Evolutionary conservation across 2,888 invertebrate species (phyloP).

Genomic region (Eupelmus urozonus): DNA sequence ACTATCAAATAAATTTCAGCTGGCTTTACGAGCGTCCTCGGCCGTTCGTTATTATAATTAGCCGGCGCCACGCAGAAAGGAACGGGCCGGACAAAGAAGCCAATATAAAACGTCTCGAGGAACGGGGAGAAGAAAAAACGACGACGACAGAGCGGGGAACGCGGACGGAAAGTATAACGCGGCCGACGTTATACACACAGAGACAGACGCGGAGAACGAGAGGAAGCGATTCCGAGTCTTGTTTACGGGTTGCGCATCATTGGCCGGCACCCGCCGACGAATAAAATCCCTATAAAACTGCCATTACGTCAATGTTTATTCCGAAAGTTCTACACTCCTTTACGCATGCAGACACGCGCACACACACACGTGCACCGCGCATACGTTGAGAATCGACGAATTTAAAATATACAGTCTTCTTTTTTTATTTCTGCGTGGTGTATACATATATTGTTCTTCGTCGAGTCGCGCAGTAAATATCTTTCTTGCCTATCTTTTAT

Average conservation of each 20-base stretch:
- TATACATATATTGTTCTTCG: constrained; percentile 52
- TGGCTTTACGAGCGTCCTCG: background rate
- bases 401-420: constrained; percentile 63
- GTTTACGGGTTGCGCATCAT: constrained; percentile 74
- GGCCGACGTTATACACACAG: background rate
- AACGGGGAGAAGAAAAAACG: background rate
- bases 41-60: constrained; percentile 37
- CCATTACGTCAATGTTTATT: constrained; percentile 73
- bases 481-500: constrained; percentile 55
- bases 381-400: constrained; percentile 51
- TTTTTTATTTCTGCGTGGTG: background rate
- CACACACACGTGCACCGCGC: background rate
- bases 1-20: background rate
- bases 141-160: background rate
- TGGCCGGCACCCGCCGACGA: constrained; percentile 66
- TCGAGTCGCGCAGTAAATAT: constrained; percentile 54
- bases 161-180: background rate
- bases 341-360: background rate
- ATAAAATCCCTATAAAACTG: constrained; percentile 73
- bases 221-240: constrained; percentile 62
- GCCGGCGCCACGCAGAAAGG: background rate
- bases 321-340: constrained; percentile 64
- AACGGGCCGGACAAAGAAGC: background rate
- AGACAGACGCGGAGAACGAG: constrained; percentile 17
- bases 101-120: constrained; percentile 19